Base-by-base conservation (phyloP, 2,888 invertebrate species). In the Drosophila cognata region DNA sequence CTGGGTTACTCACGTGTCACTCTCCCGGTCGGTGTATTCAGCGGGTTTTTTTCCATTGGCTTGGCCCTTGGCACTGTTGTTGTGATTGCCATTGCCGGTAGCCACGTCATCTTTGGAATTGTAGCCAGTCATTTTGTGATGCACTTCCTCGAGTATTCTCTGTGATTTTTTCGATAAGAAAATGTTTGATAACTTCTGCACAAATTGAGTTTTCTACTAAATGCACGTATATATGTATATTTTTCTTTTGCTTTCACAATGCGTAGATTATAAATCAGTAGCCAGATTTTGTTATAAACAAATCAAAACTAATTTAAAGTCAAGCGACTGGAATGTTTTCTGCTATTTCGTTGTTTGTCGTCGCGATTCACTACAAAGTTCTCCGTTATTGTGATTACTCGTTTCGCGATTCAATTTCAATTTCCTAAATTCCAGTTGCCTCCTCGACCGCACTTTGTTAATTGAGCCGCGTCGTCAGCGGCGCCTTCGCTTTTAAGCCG, bases 81-180 rank as follows among this genome's bases (percentile, higher is more conserved):
- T 70, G 50, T 53, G 51, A 35, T 72, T 81, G 57, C 71, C 70
- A 56, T 89, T 89, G 79, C 74, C 68, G 67, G 77, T 69, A 6
- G 77, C 75, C 63, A 88, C 81, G 68, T 85, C 79, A 50, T 57
- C 76, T 7, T 78, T 78, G 52, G 58, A 74, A 57, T 65, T 88
- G 50, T 82, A 85, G 25, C 89, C 89, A 35, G 87, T 87, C 87
- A 87, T 87, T 43, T 50, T 79, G 50, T n/a, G 8, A 46, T 41
- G 52, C 74, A 68, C 68, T 63, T 55, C 25, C 35, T 51, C 41
- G 16, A 18, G 5, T 16, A 18, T 38, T 38, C 28, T 35, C 4
- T 11, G 4, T 52, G 11, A 11, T 59, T 10, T 57, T 28, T 31
- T 21, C 36, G 50, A 74, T 66, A 62, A 51, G 31, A 41, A 31